phyloP scores from a whole-genome alignment of 2,797 vertebrate genomes.

The Bufotes viridis region DNA sequence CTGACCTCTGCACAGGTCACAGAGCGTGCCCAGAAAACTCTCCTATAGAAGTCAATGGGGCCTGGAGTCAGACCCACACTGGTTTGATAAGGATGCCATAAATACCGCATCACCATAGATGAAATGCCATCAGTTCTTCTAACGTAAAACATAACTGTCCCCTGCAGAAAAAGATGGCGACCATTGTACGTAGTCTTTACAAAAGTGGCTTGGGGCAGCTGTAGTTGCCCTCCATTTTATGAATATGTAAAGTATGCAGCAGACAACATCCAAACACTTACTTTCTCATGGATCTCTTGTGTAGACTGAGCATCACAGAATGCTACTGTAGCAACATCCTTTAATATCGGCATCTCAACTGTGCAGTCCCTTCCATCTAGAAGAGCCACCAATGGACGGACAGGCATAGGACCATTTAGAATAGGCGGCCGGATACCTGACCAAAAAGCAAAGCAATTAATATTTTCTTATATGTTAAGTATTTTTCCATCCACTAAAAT shows the following conservation, averaged over 20 bases:
- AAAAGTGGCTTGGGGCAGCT: too few relatives aligned
- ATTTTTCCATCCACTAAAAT: background rate
- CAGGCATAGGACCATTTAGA: constrained; percentile 88
- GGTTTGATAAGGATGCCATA: too few relatives aligned
- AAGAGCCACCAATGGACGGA: constrained; percentile 83
- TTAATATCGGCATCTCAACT: constrained; percentile 89
- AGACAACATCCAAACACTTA: constrained; percentile 57
- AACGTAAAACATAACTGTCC: too few relatives aligned
- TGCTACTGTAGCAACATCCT: constrained; percentile 89
- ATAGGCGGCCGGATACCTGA: constrained; percentile 88
- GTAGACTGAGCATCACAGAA: constrained; percentile 91
- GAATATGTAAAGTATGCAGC: background rate
- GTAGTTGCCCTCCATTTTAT: too few relatives aligned
- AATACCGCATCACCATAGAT: too few relatives aligned
- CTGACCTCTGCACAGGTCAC: too few relatives aligned
- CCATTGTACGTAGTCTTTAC: background rate
- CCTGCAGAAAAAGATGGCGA: too few relatives aligned
- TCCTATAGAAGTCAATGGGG: too few relatives aligned
- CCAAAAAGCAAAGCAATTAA: background rate
- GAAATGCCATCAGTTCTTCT: too few relatives aligned
- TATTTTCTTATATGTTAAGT: background rate
- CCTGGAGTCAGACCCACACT: too few relatives aligned
- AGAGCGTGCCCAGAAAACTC: too few relatives aligned
- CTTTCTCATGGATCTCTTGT: constrained; percentile 92
- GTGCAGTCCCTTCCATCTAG: constrained; percentile 87